These are phyloP conservation scores for Dasyornis broadbenti DNA, from an alignment of 2,113 vertebrate species.

Conservation along the genomic window DNA sequence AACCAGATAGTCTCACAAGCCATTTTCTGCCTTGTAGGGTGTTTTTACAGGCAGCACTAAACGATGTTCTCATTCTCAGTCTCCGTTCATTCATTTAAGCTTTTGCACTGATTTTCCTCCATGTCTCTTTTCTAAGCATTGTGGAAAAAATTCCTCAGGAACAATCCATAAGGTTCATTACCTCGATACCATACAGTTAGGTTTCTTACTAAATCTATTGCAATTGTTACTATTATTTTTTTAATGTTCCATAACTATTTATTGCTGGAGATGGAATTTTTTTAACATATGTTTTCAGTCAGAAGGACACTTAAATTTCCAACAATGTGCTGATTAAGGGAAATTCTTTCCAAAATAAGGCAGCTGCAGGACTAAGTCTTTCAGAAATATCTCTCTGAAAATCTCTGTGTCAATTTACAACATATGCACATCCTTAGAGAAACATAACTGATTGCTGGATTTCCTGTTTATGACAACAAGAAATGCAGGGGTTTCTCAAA, in stretches of 20 bases:
- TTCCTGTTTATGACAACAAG: not conserved
- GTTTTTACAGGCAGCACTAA: not conserved
- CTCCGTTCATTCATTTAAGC: not conserved
- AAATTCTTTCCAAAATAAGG: not conserved
- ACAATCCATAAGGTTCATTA: not conserved
- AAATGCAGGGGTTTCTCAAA: not conserved
- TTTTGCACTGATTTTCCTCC: not conserved
- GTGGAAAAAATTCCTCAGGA: not conserved
- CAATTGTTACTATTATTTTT: not conserved
- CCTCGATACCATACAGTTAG: not conserved
- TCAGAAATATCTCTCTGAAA: not conserved
- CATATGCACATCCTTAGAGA: not conserved
- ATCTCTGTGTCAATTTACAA: not conserved
- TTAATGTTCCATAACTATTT: not conserved
- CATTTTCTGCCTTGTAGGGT: not conserved
- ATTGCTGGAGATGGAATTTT: not conserved
- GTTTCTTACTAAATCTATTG: not conserved
- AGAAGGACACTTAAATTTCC: not conserved
- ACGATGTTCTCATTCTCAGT: not conserved
- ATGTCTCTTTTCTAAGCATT: not conserved
- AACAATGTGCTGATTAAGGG: not conserved
- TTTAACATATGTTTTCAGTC: not conserved
- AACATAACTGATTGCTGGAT: not conserved
- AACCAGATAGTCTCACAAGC: rapidly evolving
- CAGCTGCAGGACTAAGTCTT: not conserved